These are phyloP conservation scores for Trochalopteron elliotii DNA, from an alignment of 2,113 vertebrate genomes.

Conservation along the genomic window DNA sequence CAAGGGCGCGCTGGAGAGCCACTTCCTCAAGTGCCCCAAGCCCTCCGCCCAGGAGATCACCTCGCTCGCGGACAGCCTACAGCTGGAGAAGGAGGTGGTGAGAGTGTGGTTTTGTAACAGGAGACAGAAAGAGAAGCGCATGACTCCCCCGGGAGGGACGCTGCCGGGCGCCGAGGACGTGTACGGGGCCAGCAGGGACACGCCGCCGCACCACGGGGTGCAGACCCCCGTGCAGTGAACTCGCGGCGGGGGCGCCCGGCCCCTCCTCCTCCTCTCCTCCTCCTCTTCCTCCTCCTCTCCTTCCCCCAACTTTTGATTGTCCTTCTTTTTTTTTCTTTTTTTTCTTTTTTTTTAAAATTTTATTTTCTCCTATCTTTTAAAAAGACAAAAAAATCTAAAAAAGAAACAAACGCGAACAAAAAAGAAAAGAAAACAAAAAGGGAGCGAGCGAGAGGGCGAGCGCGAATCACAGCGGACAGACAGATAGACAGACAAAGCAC, in stretches of 20 bases:
- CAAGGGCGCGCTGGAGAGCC: constrained; percentile 98
- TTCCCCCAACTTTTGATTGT: constrained; percentile 71
- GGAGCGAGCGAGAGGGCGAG: constrained; percentile 55
- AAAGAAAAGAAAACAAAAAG: constrained; percentile 14
- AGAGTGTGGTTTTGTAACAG: constrained; percentile 99
- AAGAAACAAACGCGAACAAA: constrained; percentile 63
- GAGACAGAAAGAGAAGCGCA: constrained; percentile 99
- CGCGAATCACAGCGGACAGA: constrained; percentile 46
- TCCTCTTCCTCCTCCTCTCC: neutral
- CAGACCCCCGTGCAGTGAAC: constrained; percentile 97
- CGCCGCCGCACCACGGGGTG: constrained; percentile 95
- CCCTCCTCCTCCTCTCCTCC: neutral
- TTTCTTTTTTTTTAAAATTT: constrained; percentile 11
- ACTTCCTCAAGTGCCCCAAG: constrained; percentile 99
- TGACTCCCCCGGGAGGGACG: constrained; percentile 97
- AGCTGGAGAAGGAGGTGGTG: constrained; percentile 99
- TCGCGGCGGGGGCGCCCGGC: constrained; percentile 70
- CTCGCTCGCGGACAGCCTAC: constrained; percentile 95
- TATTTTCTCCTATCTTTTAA: constrained; percentile 48
- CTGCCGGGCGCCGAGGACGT: constrained; percentile 96
- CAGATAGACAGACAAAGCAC: constrained; percentile 65
- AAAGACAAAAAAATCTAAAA: constrained; percentile 17
- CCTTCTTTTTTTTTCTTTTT: constrained; percentile 52
- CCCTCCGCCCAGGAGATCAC: constrained; percentile 98
- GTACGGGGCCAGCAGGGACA: constrained; percentile 92